These are phyloP conservation scores for Danio albolineatus DNA, from an alignment of 2,797 vertebrate species.

Conservation along the genomic window DNA sequence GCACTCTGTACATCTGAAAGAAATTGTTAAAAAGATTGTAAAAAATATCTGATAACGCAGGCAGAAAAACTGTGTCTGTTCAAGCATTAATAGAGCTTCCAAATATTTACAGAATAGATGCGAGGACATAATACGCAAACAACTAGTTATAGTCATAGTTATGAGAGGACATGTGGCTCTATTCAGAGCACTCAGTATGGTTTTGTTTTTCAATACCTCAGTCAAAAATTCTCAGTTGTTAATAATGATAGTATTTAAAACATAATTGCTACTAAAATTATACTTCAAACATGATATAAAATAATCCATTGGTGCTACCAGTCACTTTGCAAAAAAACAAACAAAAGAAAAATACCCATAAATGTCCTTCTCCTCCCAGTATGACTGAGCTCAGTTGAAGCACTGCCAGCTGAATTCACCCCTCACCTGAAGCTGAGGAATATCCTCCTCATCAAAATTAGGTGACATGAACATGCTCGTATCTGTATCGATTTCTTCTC, in stretches of 20 bases:
- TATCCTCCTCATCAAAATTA: background rate
- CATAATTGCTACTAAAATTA: background rate
- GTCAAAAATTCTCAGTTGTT: background rate
- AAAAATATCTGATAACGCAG: constrained; percentile 1
- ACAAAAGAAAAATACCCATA: background rate
- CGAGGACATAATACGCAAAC: constrained; percentile 9
- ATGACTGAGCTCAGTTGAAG: background rate
- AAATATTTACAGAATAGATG: background rate
- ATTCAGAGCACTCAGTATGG: background rate
- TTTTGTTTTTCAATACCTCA: background rate
- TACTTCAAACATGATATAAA: background rate
- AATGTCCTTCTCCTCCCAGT: background rate
- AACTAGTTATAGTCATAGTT: constrained; percentile 14
- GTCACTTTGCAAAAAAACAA: background rate
- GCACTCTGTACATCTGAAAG: constrained; percentile 36
- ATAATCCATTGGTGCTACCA: background rate
- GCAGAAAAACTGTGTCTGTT: background rate
- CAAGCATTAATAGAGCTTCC: background rate
- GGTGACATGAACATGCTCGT: fast-evolving
- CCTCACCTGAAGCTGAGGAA: constrained; percentile 14
- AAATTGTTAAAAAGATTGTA: constrained; percentile 4
- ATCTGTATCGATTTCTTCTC: constrained; percentile 31
- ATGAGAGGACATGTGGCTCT: background rate
- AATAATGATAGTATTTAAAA: background rate
- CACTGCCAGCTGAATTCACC: background rate